Percentiles rank a stretch among this genome's conserved stretches.
Evolutionary conservation across 2,888 invertebrate species (phyloP).

Genomic region (Dorcus parallelipipedus): DNA sequence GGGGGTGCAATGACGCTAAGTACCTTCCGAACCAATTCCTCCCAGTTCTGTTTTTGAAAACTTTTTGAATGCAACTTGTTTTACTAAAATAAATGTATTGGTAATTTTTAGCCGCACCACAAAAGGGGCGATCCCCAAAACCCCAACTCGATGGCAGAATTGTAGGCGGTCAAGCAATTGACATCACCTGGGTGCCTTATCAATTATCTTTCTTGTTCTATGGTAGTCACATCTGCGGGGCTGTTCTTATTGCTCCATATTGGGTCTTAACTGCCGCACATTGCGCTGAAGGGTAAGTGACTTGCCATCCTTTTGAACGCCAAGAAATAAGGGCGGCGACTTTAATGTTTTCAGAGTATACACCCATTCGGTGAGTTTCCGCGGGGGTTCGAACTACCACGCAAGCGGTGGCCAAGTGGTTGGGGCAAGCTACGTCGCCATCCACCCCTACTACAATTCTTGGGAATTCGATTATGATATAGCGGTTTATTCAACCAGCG

Average conservation of each 20-base stretch:
- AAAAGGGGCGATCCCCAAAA: no score
- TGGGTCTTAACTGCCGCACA: slow-evolving; percentile 9
- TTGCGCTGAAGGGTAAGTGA: background rate
- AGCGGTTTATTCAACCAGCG: background rate
- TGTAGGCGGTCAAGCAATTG: slow-evolving; percentile 8
- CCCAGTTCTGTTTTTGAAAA: no score
- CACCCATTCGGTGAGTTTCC: background rate
- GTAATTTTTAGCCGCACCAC: background rate
- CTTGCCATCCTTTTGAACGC: background rate
- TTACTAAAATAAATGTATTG: background rate
- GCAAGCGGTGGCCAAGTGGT: slow-evolving; percentile 6
- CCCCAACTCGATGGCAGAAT: slow-evolving; percentile 8
- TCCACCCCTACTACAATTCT: slow-evolving; percentile 5
- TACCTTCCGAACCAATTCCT: no score
- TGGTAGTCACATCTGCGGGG: slow-evolving; percentile 8
- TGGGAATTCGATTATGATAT: background rate
- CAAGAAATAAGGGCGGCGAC: background rate
- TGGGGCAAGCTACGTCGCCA: background rate
- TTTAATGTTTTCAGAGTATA: no score
- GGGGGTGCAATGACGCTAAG: no score
- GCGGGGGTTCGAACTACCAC: slow-evolving; percentile 9
- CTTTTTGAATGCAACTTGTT: background rate
- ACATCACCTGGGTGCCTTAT: slow-evolving; percentile 10
- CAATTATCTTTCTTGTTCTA: slow-evolving; percentile 5
- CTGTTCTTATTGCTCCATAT: background rate